Base-by-base conservation (phyloP, 2,888 invertebrate species). In the Phorcus lineatus region DNA sequence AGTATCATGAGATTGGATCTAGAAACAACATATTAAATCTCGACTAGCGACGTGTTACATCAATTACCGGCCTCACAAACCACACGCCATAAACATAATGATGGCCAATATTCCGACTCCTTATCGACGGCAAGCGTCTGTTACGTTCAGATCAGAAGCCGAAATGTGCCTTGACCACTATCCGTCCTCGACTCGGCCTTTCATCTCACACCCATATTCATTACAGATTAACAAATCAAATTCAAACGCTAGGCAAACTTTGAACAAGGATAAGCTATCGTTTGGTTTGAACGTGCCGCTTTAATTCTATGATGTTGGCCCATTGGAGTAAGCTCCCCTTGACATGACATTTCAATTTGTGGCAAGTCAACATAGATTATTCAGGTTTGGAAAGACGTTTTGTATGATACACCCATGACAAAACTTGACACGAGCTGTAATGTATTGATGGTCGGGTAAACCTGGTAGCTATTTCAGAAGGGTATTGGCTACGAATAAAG, bases 201-300 rank as follows among this genome's bases (percentile, higher is more conserved):
- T 62, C 62, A 62, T 62, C 62, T 62, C 16, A 24, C 62, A 13
- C 24, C 62, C 24, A 24, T 62, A 22, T 9, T 24, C 62, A 62
- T 62, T 62, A 62, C 62, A 62, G 62, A 62, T 62, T 62, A 62
- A 28, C 62, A 62, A 62, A 62, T 62, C 62, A 28, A 62, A 62
- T 62, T 62, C 62, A 62, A 62, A 62, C 62, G 62, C 62, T 62
- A 16, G 24, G 62, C 28, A 62, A 62, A 62, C 62, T 62, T 62
- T 62, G 62, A 62, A 62, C 62, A 62, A 24, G 62, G 62, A 62
- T 62, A 62, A 62, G 62, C 24, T 62, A 62, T 62, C 62, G 28
- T 47, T 13, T 22, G 28, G 62, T 62, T 62, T 62, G 62, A 62
- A 62, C 62, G 62, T 62, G 28, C 62, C 62, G 62, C 62, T 62